Base-by-base conservation (phyloP, 37 sponge, comb jelly and placozoan genomes). In the Chondrosia reniformis region DNA sequence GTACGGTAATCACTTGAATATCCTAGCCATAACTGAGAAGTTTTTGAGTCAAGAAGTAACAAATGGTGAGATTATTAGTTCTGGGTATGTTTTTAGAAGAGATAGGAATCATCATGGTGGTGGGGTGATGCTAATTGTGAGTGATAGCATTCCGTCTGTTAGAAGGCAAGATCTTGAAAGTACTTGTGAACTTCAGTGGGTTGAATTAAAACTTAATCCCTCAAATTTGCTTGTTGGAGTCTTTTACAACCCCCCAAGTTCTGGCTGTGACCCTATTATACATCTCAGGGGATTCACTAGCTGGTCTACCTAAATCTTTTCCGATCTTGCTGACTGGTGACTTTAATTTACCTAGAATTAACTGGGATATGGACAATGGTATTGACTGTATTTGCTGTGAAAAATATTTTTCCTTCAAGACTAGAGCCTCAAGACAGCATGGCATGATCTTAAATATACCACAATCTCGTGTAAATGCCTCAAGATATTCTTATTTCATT, bases 31-130 rank as follows among this genome's bases (percentile, higher is more conserved):
- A n/a, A n/a, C n/a, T n/a, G n/a, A n/a, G n/a, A n/a, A n/a, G n/a
- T n/a, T n/a, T n/a, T n/a, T n/a, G n/a, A n/a, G n/a, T n/a, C n/a
- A n/a, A n/a, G n/a, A n/a, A n/a, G n/a, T n/a, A n/a, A n/a, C n/a
- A n/a, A n/a, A n/a, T n/a, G n/a, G n/a, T n/a, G n/a, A n/a, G n/a
- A n/a, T n/a, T n/a, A n/a, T n/a, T n/a, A 27, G 41, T 32, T 10
- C 15, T 10, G 21, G 40, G 25, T 15, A 32, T 7, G 62, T 77
- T 27, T 57, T 56, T 58, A 55, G 22, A 5, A 55, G 5, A 34
- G 77, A 77, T 37, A 28, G 61, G 10, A 39, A 77, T 62, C 34
- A 62, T 9, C 77, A 77, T 58, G 77, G 77, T 22, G 79, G 79
- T 0, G 79, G 79, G 15, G 64, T 79, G 10, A 79, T 79, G 79